phyloP scores from a whole-genome alignment of 2,888 invertebrate genomes.

The Eupelmus urozonus region DNA sequence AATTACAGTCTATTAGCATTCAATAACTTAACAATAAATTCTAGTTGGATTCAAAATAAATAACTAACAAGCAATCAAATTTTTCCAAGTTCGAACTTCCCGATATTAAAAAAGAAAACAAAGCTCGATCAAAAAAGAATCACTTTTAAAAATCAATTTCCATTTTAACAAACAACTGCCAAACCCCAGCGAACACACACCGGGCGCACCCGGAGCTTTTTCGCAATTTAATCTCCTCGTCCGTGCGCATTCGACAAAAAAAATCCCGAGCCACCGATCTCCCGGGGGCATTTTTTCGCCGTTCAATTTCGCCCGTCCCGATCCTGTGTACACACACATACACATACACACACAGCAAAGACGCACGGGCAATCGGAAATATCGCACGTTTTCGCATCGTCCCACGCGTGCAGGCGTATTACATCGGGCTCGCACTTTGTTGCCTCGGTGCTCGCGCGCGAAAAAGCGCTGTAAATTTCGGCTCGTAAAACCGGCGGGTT shows the following conservation, averaged over 20 bases:
- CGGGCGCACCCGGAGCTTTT: slow-evolving; percentile 8
- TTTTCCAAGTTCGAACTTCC: no score
- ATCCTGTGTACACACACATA: background rate
- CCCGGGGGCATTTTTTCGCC: background rate
- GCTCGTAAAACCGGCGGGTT: slow-evolving; percentile 72
- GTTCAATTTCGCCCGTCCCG: slow-evolving; percentile 15
- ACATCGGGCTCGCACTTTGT: slow-evolving; percentile 67
- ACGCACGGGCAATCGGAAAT: slow-evolving; percentile 49
- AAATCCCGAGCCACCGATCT: background rate
- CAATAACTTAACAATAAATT: no score
- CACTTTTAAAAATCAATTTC: no score
- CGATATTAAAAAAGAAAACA: no score
- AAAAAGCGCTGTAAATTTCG: slow-evolving; percentile 74
- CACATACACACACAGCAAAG: no score
- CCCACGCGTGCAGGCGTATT: slow-evolving; percentile 12
- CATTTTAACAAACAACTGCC: no score
- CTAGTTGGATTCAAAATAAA: no score
- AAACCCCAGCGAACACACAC: no score
- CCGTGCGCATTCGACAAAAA: slow-evolving; percentile 4
- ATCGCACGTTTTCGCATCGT: no score
- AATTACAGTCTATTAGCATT: no score
- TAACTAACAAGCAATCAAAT: no score
- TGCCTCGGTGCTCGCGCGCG: slow-evolving; percentile 66
- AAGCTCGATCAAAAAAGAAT: no score
- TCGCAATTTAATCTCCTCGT: background rate